phyloP scores from a whole-genome alignment of 2,888 invertebrate genomes.

The Eupithecia inturbata region DNA sequence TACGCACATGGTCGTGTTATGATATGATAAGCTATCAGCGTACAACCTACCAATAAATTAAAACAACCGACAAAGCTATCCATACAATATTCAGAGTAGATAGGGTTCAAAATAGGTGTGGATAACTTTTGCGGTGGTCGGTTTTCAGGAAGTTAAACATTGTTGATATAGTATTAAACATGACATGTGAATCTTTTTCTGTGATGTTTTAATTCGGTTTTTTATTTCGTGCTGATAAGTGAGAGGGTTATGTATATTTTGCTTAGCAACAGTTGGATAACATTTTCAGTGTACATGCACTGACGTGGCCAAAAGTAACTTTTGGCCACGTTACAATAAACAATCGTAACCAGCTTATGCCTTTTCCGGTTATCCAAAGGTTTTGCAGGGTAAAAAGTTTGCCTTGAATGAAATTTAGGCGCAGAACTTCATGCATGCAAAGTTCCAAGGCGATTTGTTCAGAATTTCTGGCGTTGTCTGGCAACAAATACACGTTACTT shows the following conservation, averaged over 20 bases:
- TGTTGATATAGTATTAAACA: slow-evolving; percentile 33
- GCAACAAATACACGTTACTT: no score
- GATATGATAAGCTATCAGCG: slow-evolving; percentile 48
- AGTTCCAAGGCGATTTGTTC: no score
- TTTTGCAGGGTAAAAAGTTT: no score
- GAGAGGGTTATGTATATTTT: slow-evolving; percentile 13
- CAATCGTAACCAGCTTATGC: no score
- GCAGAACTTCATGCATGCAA: neutral
- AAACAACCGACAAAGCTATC: neutral
- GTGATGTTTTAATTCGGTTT: slow-evolving; percentile 18
- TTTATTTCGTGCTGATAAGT: slow-evolving; percentile 18
- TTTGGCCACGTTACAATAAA: neutral
- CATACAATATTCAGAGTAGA: neutral
- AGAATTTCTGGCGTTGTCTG: no score
- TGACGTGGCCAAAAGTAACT: neutral
- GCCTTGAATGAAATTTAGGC: no score
- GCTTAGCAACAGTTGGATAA: slow-evolving; percentile 19
- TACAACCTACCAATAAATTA: slow-evolving; percentile 25
- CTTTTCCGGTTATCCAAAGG: no score
- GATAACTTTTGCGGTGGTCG: neutral
- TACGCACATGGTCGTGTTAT: slow-evolving; percentile 45
- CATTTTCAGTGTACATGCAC: neutral
- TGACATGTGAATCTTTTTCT: slow-evolving; percentile 33
- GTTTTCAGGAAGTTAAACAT: slow-evolving; percentile 36
- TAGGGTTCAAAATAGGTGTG: slow-evolving; percentile 26